Percentiles rank a stretch among this genome's conserved stretches.
Conservation (phyloP, 2,888 invertebrate species). For the Notodonta dromedarius region DNA sequence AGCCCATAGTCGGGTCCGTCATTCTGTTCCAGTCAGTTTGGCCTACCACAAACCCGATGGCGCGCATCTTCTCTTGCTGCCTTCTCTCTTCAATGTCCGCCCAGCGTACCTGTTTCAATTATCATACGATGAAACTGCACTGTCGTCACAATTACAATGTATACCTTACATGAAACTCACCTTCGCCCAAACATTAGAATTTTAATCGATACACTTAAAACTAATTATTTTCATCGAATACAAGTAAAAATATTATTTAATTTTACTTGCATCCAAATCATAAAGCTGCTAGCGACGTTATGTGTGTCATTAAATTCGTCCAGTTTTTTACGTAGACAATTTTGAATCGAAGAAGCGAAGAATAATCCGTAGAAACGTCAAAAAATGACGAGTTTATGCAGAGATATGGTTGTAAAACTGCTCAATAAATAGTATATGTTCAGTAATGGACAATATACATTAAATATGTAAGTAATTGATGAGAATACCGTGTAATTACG, state of each 20-base stretch:
- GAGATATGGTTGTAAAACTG: constrained; percentile 48
- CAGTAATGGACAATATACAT: not conserved
- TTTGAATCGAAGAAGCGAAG: not conserved
- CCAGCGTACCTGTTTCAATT: constrained; percentile 95
- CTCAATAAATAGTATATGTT: constrained; percentile 8
- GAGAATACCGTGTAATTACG: not conserved
- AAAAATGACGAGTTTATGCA: not conserved
- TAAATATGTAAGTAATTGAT: not conserved
- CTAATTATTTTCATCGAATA: constrained; percentile 3
- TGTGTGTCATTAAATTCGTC: not conserved
- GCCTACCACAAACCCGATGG: constrained; percentile 98
- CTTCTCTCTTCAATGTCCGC: constrained; percentile 98
- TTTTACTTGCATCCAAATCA: not conserved
- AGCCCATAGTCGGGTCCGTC: constrained; percentile 96
- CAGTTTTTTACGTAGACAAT: not conserved
- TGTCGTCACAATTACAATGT: constrained; percentile 28
- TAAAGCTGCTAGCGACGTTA: not conserved
- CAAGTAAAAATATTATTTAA: not conserved
- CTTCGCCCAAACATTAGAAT: constrained; percentile 18
- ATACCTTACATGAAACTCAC: constrained; percentile 48
- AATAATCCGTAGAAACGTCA: constrained; percentile 3
- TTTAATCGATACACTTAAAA: constrained; percentile 11
- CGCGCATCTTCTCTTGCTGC: constrained; percentile 95
- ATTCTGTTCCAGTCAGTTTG: constrained; percentile 98
- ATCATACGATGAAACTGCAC: constrained; percentile 68